phyloP scores from a whole-genome alignment of 1,140 invertebrate genomes.

The Pemphigus obesinymphae region DNA sequence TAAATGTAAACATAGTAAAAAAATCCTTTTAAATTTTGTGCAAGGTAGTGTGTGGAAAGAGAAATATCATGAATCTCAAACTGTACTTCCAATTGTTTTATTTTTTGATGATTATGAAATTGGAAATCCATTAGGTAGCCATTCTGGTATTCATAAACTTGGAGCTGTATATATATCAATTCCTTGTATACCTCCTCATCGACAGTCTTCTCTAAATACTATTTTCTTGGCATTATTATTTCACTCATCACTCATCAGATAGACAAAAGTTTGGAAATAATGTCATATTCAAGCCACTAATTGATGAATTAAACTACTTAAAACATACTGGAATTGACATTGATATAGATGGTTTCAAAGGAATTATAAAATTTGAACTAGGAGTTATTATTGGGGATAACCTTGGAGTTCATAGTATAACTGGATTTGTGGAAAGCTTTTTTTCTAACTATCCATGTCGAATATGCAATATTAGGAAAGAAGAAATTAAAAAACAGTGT shows the following conservation, averaged over 20 bases:
- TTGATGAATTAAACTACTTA: slow-evolving; percentile 46
- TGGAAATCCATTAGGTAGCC: slow-evolving; percentile 43
- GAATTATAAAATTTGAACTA: neutral
- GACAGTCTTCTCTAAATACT: slow-evolving; percentile 42
- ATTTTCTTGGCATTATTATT: slow-evolving; percentile 42
- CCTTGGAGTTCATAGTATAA: neutral
- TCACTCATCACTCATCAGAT: slow-evolving; percentile 30
- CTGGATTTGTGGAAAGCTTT: neutral
- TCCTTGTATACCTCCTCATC: slow-evolving; percentile 42
- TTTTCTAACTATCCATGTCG: neutral
- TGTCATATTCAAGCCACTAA: slow-evolving; percentile 37
- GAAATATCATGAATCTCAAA: neutral
- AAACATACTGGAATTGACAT: slow-evolving; percentile 40
- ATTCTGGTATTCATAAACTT: slow-evolving; percentile 41
- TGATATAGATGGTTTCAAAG: neutral
- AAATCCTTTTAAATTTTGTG: neutral
- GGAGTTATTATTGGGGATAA: neutral
- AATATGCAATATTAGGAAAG: neutral
- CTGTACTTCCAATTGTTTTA: neutral
- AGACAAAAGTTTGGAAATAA: slow-evolving; percentile 17
- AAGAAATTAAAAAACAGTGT: neutral
- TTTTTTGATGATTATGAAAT: slow-evolving; percentile 43
- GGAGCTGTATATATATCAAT: slow-evolving; percentile 40
- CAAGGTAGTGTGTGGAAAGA: neutral
- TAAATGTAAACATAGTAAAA: neutral